phyloP scores from a whole-genome alignment of 2,113 vertebrate genomes.

The Thunnus thynnus region DNA sequence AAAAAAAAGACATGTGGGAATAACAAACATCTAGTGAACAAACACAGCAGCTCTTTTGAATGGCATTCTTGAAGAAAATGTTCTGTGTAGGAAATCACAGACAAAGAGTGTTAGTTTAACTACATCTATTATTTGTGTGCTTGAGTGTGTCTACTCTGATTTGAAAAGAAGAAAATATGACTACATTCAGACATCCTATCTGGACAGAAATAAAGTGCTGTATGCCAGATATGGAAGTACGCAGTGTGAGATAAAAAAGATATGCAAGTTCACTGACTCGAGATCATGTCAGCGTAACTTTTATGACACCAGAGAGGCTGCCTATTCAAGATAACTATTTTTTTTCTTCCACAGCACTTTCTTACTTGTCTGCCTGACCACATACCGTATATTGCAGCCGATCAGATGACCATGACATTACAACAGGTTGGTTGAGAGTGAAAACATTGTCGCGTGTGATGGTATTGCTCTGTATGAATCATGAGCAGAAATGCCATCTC shows the following conservation, averaged over 20 bases:
- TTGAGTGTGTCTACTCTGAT: no score
- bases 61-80: neutral
- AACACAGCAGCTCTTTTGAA: neutral
- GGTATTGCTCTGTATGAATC: neutral
- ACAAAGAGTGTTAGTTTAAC: neutral
- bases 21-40: neutral
- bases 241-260: slow-evolving; percentile 11
- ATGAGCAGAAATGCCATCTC: neutral
- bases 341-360: neutral
- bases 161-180: neutral
- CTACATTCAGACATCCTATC: neutral
- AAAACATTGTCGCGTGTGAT: slow-evolving; percentile 10
- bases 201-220: neutral
- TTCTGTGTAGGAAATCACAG: neutral
- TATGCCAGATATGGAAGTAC: neutral
- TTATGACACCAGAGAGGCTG: neutral
- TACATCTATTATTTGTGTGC: neutral
- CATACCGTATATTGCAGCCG: neutral
- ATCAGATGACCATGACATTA: slow-evolving; percentile 14
- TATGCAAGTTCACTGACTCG: neutral
- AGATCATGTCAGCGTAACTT: slow-evolving; percentile 25
- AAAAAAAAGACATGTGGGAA: neutral
- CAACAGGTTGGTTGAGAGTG: neutral
- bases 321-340: neutral
- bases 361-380: neutral